Base-by-base conservation (phyloP, 2,888 invertebrate genomes). In the Oligia latruncula region DNA sequence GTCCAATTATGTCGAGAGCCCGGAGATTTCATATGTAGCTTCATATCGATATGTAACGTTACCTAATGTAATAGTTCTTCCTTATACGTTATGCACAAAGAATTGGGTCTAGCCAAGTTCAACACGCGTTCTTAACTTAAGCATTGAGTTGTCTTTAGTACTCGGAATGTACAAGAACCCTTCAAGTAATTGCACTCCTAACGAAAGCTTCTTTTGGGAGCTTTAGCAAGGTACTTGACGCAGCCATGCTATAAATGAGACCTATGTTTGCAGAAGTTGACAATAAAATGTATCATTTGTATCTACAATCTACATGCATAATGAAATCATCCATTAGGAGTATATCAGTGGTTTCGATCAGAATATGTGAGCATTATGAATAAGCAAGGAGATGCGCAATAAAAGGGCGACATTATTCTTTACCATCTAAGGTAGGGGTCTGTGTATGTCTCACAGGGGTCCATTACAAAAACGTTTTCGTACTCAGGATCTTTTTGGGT, bases 401-500 rank as follows among this genome's bases (percentile, higher is more conserved):
- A 92, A 92, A 92, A 49, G 90, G 90, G 89, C 77, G 89, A 90
- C 88, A 90, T 91, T 93, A 93, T 93, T 93, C 88, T 82, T 85
- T 86, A 87, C 83, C 90, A 90, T 92, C 90, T 91, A 92, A 91
- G 88, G 87, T 88, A 71, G 67, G 71, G 90, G 90, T 90, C 90
- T 90, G 84, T 87, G 90, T 90, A 90, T 67, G 81, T 58, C 73
- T 91, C 87, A 90, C 88, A 90, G 93, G 95, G 95, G 95, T 93
- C 72, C 90, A 84, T 84, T 89, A 95, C 93, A 95, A 95, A 94
- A 92, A 87, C 71, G 71, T 82, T 82, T 86, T 89, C 90, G 90
- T 91, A 90, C 90, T 92, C 85, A 87, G 83, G 83, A 92, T 90
- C 85, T 92, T 93, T 93, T 93, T 93, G 90, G 94, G 94, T 93